These are phyloP conservation scores for human (Homo sapiens) DNA, from an alignment of 2,113 vertebrate genomes.

Conservation along the genomic window GRCh38 chr17:57167501-57168000, in stretches of 20 bases:
- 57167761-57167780: fast-evolving
- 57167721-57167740: not conserved
- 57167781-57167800: not conserved
- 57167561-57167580: no score
- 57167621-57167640: not conserved
- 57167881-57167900: not conserved
- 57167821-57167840: not conserved
- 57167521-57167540: no score
- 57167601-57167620: not conserved
- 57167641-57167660: not conserved
- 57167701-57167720: not conserved
- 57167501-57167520: no score
- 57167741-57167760: not conserved
- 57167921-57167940: not conserved
- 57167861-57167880: not conserved
- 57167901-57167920: not conserved
- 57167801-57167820: not conserved
- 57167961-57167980: not conserved
- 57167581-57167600: not conserved
- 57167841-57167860: not conserved
- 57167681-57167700: not conserved
- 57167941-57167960: not conserved
- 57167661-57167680: not conserved
- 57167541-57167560: no score
- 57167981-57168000: not conserved